Base-by-base conservation (phyloP, 2,113 vertebrate species). In the Anhinga anhinga region DNA sequence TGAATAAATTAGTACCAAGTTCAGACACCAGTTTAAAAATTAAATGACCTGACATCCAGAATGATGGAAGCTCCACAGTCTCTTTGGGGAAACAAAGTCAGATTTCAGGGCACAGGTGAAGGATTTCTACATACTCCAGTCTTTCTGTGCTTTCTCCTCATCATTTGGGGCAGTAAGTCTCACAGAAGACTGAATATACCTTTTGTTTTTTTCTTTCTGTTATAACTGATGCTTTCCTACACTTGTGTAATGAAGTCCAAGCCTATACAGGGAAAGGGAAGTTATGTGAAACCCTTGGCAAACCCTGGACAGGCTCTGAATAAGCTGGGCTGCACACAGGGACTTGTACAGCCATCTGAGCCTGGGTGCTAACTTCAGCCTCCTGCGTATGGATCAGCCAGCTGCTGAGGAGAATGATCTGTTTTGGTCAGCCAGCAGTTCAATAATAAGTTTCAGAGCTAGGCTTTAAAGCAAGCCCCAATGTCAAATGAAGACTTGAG, bases 321-420 rank as follows among this genome's bases (percentile, higher is more conserved):
- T n/a, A 52, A 74, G 5, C 3, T 44, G 26, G 36, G 17, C 17
- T 86, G 15, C 5, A 21, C 0, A 0, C 16, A 50, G 7, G 8
- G 22, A 44, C 13, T 86, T 36, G 2, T 5, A 42, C 0, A 0
- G 13, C 7, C 15, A 62, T 8, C 11, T 61, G 10, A 52, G 6
- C 4, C 10, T 23, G 53, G 10, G 13, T 49, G 11, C 9, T 27
- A 40, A 5, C 18, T 45, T 84, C 21, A 34, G 8, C 16, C 6
- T 80, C 13, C 15, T 34, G 2, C 0, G 0, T 6, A 3, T 32
- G 6, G 1, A 3, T 25, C 8, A 23, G 9, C 7, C 7, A 45
- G 13, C 8, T 79, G 18, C 23, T 34, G 18, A 38, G 38, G 25
- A 47, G 8, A 83, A 69, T 2, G 1, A 7, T 4, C 18, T 56